A percentile compares a stretch with the other conserved stretches of the same genome.
Conservation (phyloP, 2,888 invertebrate species). For the Eretmocerus hayati region DNA sequence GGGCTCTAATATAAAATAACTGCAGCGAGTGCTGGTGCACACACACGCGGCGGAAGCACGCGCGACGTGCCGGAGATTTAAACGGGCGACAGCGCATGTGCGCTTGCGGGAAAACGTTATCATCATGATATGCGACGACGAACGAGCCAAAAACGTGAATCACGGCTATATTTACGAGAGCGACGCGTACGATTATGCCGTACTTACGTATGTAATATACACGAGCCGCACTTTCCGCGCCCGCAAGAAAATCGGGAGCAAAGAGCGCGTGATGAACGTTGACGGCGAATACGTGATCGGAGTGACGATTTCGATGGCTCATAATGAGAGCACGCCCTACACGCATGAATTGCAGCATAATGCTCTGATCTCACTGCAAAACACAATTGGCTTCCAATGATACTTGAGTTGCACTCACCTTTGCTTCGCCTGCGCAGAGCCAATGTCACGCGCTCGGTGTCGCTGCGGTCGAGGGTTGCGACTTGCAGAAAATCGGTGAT, state of each 20-base stretch:
- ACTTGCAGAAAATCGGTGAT: too few species aligned
- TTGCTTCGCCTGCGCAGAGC: too few species aligned
- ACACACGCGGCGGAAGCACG: constrained; percentile 11
- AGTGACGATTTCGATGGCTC: too few species aligned
- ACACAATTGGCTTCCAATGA: too few species aligned
- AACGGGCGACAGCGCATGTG: constrained; percentile 20
- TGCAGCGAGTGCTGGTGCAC: background rate
- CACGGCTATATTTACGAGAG: constrained; percentile 1
- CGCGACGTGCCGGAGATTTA: constrained; percentile 21
- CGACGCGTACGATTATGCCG: background rate
- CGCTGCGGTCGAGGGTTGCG: too few species aligned
- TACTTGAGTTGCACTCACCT: too few species aligned
- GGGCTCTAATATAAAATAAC: too few species aligned
- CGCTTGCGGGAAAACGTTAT: constrained; percentile 2
- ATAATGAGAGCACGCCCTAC: too few species aligned
- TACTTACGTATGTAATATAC: background rate
- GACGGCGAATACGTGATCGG: constrained; percentile 14
- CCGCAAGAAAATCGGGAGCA: background rate
- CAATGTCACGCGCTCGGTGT: too few species aligned
- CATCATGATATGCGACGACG: background rate
- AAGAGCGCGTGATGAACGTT: background rate
- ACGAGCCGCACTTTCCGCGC: background rate
- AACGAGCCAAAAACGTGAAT: constrained; percentile 7
- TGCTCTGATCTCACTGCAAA: too few species aligned
- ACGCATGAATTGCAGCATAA: too few species aligned